Conservation (phyloP, 2,797 vertebrate genomes). For the Alectoris magna region DNA sequence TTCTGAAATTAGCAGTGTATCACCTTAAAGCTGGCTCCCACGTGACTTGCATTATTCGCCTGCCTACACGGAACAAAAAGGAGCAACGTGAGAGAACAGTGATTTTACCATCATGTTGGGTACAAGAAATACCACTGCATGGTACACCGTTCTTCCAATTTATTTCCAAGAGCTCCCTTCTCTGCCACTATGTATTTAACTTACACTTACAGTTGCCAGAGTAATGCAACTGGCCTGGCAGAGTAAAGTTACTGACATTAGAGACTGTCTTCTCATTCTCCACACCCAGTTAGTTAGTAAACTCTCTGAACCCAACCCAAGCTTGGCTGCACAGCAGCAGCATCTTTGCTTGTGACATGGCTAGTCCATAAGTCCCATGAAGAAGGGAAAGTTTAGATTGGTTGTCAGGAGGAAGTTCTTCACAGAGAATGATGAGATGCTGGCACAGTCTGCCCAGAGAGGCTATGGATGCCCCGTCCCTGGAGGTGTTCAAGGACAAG, state of each 20-base stretch:
- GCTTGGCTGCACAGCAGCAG: not conserved
- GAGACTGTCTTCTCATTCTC: not conserved
- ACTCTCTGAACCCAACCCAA: fast-evolving
- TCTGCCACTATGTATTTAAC: not conserved
- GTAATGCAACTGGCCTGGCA: not conserved
- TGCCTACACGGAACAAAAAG: not conserved
- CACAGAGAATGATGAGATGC: too few relatives aligned
- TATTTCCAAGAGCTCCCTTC: not conserved
- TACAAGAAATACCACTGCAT: not conserved
- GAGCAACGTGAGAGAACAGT: not conserved
- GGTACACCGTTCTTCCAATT: not conserved
- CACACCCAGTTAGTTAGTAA: not conserved
- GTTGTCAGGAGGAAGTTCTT: too few relatives aligned
- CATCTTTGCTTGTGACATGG: not conserved
- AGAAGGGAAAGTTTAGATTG: too few relatives aligned
- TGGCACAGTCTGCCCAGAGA: too few relatives aligned
- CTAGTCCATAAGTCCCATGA: not conserved
- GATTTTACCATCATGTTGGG: not conserved
- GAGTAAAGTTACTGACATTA: not conserved
- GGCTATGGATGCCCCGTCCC: too few relatives aligned
- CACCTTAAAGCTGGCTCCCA: not conserved
- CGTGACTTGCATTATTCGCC: not conserved
- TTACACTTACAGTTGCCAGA: not conserved
- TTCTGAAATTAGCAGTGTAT: not conserved
- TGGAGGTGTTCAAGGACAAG: too few relatives aligned